Percentiles rank a stretch among this genome's conserved stretches.
Conservation (phyloP, 2,113 vertebrate genomes). For the Phrynocephalus versicolor region DNA sequence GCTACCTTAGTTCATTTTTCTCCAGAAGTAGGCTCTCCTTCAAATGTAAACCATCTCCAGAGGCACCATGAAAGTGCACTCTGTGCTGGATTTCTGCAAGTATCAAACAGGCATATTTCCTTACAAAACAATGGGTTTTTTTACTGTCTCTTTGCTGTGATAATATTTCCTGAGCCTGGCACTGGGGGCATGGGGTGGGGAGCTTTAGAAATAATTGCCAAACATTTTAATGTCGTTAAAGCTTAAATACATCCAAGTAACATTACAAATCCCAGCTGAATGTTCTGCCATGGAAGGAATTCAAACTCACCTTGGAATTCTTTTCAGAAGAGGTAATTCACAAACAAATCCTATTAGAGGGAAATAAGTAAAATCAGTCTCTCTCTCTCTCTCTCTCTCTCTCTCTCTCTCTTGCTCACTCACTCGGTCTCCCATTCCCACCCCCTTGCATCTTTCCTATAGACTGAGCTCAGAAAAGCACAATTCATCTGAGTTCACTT, state of each 20-base stretch:
- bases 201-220: too few relatives aligned
- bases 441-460: conserved; percentile 16
- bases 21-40: not conserved
- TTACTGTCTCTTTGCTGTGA: not conserved
- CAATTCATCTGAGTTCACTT: not conserved
- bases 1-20: too few relatives aligned
- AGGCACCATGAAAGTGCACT: not conserved
- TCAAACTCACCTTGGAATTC: conserved; percentile 81
- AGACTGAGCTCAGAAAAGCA: not conserved
- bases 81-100: conserved; percentile 39
- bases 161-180: conserved; percentile 34
- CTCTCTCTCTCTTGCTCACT: not conserved
- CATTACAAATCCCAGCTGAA: not conserved
- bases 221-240: too few relatives aligned
- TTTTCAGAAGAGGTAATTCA: conserved; percentile 80
- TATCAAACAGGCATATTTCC: conserved; percentile 3
- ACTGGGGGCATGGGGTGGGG: conserved; percentile 25
- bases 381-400: not conserved
- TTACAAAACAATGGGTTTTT: conserved; percentile 39
- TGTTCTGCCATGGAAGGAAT: conserved; percentile 33
- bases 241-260: conserved; percentile 7
- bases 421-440: not conserved
- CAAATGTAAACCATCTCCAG: conserved; percentile 21
- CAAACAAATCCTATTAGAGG: conserved; percentile 81
- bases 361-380: conserved; percentile 50